These are phyloP conservation scores for Callosobruchus maculatus DNA, from an alignment of 2,888 invertebrate genomes.

Conservation along the genomic window DNA sequence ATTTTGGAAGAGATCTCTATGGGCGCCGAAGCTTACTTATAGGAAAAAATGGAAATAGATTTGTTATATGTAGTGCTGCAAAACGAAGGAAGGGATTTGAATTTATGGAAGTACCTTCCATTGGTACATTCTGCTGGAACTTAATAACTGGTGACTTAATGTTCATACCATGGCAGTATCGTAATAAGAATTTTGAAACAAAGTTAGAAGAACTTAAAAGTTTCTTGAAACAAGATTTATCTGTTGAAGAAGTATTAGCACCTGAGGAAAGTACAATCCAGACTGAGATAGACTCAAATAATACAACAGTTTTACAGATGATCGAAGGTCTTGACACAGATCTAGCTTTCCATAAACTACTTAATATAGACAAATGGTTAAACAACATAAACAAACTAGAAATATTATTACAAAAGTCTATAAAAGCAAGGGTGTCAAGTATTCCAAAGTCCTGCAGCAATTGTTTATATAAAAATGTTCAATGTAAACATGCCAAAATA, in stretches of 20 bases:
- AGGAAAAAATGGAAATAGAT: slow-evolving; percentile 46
- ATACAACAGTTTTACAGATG: slow-evolving; percentile 5
- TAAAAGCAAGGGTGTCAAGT: slow-evolving; percentile 57
- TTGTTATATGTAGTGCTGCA: slow-evolving; percentile 56
- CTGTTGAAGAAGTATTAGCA: slow-evolving; percentile 1
- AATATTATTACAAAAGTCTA: slow-evolving; percentile 56
- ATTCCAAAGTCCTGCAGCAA: slow-evolving; percentile 62
- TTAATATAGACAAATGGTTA: slow-evolving; percentile 34
- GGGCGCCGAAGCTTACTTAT: slow-evolving; percentile 82
- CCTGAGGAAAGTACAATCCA: slow-evolving; percentile 1
- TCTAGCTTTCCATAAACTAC: slow-evolving; percentile 42
- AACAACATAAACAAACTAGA: slow-evolving; percentile 52
- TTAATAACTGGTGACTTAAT: slow-evolving; percentile 41
- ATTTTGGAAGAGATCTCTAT: slow-evolving; percentile 81
- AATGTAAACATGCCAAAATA: slow-evolving; percentile 45
- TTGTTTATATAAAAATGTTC: slow-evolving; percentile 49
- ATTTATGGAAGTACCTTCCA: slow-evolving; percentile 61
- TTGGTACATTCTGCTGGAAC: slow-evolving; percentile 57
- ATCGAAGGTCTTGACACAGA: slow-evolving; percentile 35
- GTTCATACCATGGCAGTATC: slow-evolving; percentile 49
- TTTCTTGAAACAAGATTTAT: slow-evolving; percentile 39
- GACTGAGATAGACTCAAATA: background rate
- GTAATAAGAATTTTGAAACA: slow-evolving; percentile 39
- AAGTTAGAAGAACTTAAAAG: slow-evolving; percentile 42
- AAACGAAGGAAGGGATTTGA: slow-evolving; percentile 53